These are phyloP conservation scores for Pipistrellus pygmaeus DNA, from an alignment of 2,797 vertebrate genomes.

Conservation along the genomic window DNA sequence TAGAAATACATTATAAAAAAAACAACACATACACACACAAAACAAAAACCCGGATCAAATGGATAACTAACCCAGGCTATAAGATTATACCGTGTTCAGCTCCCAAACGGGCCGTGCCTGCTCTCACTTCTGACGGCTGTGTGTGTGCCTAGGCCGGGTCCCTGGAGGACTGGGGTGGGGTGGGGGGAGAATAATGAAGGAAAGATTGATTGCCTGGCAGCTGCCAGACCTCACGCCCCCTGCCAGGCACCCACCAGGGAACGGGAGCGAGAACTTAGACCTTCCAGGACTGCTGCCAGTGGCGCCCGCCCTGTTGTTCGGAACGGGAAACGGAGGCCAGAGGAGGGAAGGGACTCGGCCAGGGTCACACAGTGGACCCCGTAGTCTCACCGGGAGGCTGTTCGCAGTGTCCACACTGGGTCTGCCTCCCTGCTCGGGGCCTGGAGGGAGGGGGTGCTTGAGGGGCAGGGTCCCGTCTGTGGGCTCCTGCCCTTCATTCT, in stretches of 20 bases:
- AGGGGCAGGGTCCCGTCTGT: not conserved
- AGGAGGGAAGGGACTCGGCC: not conserved
- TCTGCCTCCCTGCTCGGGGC: rapidly evolving
- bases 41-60: too few species aligned
- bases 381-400: not conserved
- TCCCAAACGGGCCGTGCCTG: not conserved
- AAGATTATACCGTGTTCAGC: not conserved
- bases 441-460: not conserved
- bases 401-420: not conserved
- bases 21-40: too few species aligned
- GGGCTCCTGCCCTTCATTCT: not conserved
- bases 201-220: not conserved
- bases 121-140: not conserved
- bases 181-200: not conserved
- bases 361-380: not conserved
- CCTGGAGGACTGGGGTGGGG: not conserved
- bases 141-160: not conserved
- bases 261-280: not conserved
- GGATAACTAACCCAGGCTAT: not conserved
- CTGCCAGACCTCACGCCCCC: not conserved
- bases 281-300: not conserved
- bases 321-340: not conserved
- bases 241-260: not conserved
- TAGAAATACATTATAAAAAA: too few species aligned
- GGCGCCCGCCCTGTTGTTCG: not conserved